Evolutionary conservation across 2,113 vertebrate genomes (phyloP), one percentile per base, ranked within the genome.

Genomic region (Dascyllus trimaculatus): DNA sequence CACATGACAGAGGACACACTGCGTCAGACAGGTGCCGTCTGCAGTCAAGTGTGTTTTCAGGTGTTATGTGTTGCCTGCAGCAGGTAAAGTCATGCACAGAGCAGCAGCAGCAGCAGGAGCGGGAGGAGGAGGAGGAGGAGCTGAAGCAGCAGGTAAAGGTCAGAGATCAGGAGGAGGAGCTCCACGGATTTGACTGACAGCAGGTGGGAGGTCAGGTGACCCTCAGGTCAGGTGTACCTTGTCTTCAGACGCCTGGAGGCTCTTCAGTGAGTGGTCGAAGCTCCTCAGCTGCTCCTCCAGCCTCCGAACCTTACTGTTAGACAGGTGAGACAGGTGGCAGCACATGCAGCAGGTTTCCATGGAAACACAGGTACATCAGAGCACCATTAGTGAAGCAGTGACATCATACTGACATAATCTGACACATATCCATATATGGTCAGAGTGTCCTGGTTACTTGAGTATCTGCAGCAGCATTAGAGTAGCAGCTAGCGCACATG

Each of bases 251-350:
- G 95, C 95, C 94, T 96, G 96, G 90, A 97, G 94, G 93, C 94
- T 96, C 96, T 96, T 98, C 95, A 98, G 90, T 66, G 95, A 96
- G 92, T 98, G 97, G 94, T 97, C 96, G 89, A 96, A 96, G 94
- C 93, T 90, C 88, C 95, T 95, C 92, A 96, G 95, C 94, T 97
- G 96, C 82, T 98, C 96, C 88, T 94, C 96, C 94, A 96, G 89
- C 90, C 95, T 94, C 90, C 96, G 95, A 92, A 93, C 94, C 88
- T 94, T 96, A 93, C 97, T 97, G 95, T 96, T 95, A 73, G 56
- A 67, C 5, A 74, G 46, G 29, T 3, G 10, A 25, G 48, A 78
- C 48, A 56, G 43, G 56, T 6, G 9, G 89, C 82, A 35, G 38
- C 76, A 87, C 75, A 84, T 60, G 66, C 58, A 72, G 68, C 29